Base-by-base conservation (phyloP, 2,113 vertebrate genomes). In the Spheniscus mendiculus region DNA sequence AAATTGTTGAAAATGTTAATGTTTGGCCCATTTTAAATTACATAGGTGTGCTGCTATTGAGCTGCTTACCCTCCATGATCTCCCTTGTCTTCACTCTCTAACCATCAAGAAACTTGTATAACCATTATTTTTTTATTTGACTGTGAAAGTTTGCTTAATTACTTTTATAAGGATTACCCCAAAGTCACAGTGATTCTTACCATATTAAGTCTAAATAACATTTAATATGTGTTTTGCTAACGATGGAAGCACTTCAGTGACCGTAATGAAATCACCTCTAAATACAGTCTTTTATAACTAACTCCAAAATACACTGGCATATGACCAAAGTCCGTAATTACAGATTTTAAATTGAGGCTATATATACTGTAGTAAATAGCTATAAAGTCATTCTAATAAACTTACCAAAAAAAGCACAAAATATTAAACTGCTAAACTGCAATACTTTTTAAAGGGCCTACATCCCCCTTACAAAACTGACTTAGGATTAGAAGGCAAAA, bases 181-280 rank as follows among this genome's bases (percentile, higher is more conserved):
- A 44, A 94, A 76, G 61, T 78, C 80, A 83, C 53, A 38, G 66
- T n/a, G 38, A 88, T 65, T 69, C 45, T 66, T 85, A 89, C 27
- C 52, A 69, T 55, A 78, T 42, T 74, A 92, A 84, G 47, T 62
- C 65, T 83, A 94, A 91, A 49, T 56, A 93, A 72, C 47, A 83
- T 80, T 91, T 83, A 45, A 87, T 83, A 91, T 65, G 6, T 56
- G 23, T 49, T 94, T 92, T 83, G 55, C 73, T 77, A 91, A 87
- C 62, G 73, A 85, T 85, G 44, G 90, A 96, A 97, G 79, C 59
- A 45, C 26, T 84, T 84, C 61, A 91, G 38, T 82, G 92, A 69
- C 71, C 21, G 58, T 58, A 62, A 89, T 70, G n/a, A 81, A 91
- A n/a, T 32, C 70, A 58, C 34, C n/a, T 76, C 34, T 91, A 91